phyloP scores from a whole-genome alignment of 2,888 invertebrate genomes.

The Nymphalis polychloros region DNA sequence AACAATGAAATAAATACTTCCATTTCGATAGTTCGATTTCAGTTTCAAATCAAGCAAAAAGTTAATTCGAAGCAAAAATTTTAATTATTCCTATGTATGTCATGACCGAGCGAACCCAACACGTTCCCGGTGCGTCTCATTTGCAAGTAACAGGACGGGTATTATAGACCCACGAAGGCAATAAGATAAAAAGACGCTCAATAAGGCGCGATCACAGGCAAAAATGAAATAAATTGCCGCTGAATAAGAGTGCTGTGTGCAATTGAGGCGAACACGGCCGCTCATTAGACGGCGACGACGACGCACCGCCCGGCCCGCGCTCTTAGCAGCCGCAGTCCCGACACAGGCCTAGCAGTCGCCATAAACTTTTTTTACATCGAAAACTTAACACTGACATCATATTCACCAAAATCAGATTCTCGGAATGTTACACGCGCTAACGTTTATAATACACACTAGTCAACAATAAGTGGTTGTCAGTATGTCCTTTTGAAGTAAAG shows the following conservation, averaged over 20 bases:
- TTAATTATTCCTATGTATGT: slow-evolving; percentile 75
- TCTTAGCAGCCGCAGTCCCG: slow-evolving; percentile 19
- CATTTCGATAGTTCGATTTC: slow-evolving; percentile 10
- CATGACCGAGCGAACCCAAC: slow-evolving; percentile 71
- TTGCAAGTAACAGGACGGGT: slow-evolving; percentile 80
- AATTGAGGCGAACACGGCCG: slow-evolving; percentile 80
- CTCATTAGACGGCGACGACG: slow-evolving; percentile 70
- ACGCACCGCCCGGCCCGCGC: slow-evolving; percentile 38
- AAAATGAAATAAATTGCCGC: slow-evolving; percentile 82
- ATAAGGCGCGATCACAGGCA: slow-evolving; percentile 81
- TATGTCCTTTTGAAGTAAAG: slow-evolving; percentile 64
- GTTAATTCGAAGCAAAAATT: slow-evolving; percentile 54
- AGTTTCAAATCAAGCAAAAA: slow-evolving; percentile 40
- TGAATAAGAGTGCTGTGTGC: slow-evolving; percentile 80
- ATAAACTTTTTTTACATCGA: slow-evolving; percentile 45
- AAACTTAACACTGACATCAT: slow-evolving; percentile 28
- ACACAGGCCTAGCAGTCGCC: slow-evolving; percentile 49
- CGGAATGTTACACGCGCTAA: slow-evolving; percentile 66
- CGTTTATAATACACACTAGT: slow-evolving; percentile 46
- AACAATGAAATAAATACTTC: not conserved
- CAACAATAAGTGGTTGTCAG: slow-evolving; percentile 56
- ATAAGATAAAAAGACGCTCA: slow-evolving; percentile 80
- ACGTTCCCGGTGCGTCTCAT: slow-evolving; percentile 76
- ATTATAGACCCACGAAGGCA: slow-evolving; percentile 80
- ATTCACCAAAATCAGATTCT: slow-evolving; percentile 49